These are phyloP conservation scores for Yasuhikotakia modesta DNA, from an alignment of 2,797 vertebrate species.

Conservation along the genomic window DNA sequence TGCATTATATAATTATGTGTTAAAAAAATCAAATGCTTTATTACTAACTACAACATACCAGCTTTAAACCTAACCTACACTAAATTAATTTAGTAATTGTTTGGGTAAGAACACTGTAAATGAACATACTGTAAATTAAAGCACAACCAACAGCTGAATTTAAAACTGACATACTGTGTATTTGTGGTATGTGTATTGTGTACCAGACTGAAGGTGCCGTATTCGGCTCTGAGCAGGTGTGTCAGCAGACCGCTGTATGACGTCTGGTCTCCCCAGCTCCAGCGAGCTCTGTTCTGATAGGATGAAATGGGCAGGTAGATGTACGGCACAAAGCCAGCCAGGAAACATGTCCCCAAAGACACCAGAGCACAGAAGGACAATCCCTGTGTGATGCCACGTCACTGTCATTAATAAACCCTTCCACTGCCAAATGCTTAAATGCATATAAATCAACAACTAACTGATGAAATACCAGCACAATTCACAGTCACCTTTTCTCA, in stretches of 20 bases:
- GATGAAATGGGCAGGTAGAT: slow-evolving; percentile 92
- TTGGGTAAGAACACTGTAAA: no score
- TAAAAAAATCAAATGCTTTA: no score
- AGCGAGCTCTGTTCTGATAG: slow-evolving; percentile 85
- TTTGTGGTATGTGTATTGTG: no score
- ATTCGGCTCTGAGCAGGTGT: slow-evolving; percentile 93
- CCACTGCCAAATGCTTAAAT: not conserved
- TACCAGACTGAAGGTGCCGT: no score
- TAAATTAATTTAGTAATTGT: no score
- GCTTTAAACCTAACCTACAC: no score
- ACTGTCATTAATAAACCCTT: not conserved
- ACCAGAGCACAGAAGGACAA: slow-evolving; percentile 75
- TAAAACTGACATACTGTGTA: no score
- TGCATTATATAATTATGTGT: no score
- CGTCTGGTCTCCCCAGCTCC: slow-evolving; percentile 99
- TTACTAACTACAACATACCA: not conserved
- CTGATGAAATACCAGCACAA: not conserved
- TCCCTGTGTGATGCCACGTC: slow-evolving; percentile 78
- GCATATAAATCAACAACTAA: not conserved
- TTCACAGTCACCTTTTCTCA: not conserved
- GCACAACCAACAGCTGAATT: no score
- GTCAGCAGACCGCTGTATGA: slow-evolving; percentile 87
- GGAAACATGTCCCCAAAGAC: slow-evolving; percentile 81
- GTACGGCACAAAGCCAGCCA: slow-evolving; percentile 87
- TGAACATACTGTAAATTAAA: no score